Evolutionary conservation across 2,113 vertebrate species (phyloP).

Genomic region (Peromyscus maniculatus): DNA sequence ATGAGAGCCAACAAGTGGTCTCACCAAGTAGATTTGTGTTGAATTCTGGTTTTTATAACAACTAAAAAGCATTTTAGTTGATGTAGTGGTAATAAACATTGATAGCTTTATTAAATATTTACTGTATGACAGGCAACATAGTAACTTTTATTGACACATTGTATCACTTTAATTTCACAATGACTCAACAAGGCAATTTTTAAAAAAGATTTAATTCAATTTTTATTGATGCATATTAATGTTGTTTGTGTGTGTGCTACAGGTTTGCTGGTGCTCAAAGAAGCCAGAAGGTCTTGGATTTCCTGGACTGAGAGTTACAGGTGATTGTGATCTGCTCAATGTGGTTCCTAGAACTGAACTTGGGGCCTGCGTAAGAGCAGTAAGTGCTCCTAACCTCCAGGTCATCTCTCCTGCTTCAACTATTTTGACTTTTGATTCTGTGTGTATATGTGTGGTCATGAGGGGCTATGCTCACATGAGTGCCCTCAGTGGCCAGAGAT

Average conservation of each 20-base stretch:
- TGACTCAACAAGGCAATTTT: not conserved
- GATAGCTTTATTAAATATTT: slow-evolving; percentile 19
- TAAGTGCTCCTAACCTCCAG: not conserved
- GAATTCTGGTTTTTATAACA: not conserved
- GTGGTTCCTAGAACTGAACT: not conserved
- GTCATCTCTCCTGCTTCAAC: not conserved
- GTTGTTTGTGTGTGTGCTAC: not conserved
- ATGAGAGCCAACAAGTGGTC: not conserved
- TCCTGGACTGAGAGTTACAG: not conserved
- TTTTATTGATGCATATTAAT: not conserved
- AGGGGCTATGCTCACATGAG: not conserved
- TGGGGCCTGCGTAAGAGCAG: not conserved
- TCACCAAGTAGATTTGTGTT: not conserved
- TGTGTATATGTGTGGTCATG: not conserved
- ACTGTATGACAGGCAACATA: not conserved
- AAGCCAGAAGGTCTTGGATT: not conserved
- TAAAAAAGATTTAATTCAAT: not conserved
- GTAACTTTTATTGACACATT: not conserved
- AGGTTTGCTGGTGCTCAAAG: not conserved
- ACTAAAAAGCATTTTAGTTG: not conserved
- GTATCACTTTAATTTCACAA: slow-evolving; percentile 33
- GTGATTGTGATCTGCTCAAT: not conserved
- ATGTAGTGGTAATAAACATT: not conserved
- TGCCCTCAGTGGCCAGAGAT: not conserved
- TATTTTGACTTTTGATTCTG: not conserved